Evolutionary conservation across 2,888 invertebrate genomes (phyloP), one percentile per base, ranked within the genome.

Genomic region (Lycophotia porphyrea): DNA sequence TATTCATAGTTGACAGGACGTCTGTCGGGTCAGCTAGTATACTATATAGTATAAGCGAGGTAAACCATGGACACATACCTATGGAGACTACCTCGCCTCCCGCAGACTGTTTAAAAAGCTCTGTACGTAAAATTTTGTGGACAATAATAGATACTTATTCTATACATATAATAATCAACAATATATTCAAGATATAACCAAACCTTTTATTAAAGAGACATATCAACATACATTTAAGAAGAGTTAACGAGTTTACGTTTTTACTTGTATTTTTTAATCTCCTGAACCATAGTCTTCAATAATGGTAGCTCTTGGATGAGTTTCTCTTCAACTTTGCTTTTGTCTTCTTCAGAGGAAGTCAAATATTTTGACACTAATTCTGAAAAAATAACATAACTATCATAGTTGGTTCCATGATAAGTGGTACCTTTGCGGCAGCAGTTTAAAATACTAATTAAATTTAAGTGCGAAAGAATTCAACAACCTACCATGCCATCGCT

Each of bases 401-500:
- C 18, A n/a, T 11, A 18, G 36, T 58, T n/a, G 7, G 27, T 71
- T 42, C 52, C 9, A 36, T 44, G 24, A 58, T 42, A 9, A 55
- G 9, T 44, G 18, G 52, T 21, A 27, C 58, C 8, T 70, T 42
- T 34, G 24, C 5, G 1, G 24, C 5, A 11, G 34, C 15, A 55
- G 34, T 61, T 73, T n/a, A 60, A 55, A 60, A 47, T 31, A 24
- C 18, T 44, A 31, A 72, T 21, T 47, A 61, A 31, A 31, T 34
- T n/a, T 36, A n/a, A 27, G 8, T 55, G 18, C 18, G 4, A 61
- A 55, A 66, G 11, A 60, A 49, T 65, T 63, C 15, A 58, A 61
- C 39, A 65, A 73, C 95, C 93, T 95, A 99, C 99, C 99, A 96
- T 99, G 98, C 93, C 98, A 98, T 69, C 96, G 95, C 64, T 97